Evolutionary conservation across 2,888 invertebrate species (phyloP).

Genomic region (Dasysyrphus tricinctus): DNA sequence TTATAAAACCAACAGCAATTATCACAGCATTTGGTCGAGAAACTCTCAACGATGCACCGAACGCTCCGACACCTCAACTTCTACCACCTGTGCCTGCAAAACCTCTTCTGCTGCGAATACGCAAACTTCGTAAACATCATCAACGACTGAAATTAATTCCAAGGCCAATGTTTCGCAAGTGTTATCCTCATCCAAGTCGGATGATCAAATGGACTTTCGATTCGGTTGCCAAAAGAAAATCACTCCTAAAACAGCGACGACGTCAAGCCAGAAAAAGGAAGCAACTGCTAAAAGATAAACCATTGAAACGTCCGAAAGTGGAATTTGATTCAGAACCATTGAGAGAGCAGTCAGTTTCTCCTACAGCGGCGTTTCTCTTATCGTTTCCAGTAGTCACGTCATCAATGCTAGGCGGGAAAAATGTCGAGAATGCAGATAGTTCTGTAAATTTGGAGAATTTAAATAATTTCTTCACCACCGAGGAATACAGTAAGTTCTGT

Average conservation of each 20-base stretch:
- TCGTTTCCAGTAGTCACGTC: slow-evolving; percentile 87
- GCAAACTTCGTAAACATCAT: slow-evolving; percentile 12
- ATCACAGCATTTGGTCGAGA: slow-evolving; percentile 41
- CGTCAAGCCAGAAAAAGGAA: background rate
- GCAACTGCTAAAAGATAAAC: background rate
- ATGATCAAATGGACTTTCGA: slow-evolving; percentile 28
- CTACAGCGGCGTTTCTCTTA: slow-evolving; percentile 87
- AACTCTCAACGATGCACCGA: background rate
- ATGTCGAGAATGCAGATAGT: slow-evolving; percentile 81
- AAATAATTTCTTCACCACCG: slow-evolving; percentile 76
- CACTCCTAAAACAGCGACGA: background rate
- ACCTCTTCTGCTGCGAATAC: slow-evolving; percentile 45
- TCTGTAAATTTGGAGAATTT: slow-evolving; percentile 76
- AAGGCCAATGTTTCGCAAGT: slow-evolving; percentile 47
- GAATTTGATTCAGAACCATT: slow-evolving; percentile 85
- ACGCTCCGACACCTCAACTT: slow-evolving; percentile 13
- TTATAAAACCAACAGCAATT: slow-evolving; percentile 33
- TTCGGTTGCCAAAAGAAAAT: background rate
- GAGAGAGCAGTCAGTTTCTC: slow-evolving; percentile 86
- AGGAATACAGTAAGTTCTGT: slow-evolving; percentile 76
- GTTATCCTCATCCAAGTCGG: slow-evolving; percentile 55
- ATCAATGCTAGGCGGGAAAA: slow-evolving; percentile 82
- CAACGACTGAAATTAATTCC: slow-evolving; percentile 20
- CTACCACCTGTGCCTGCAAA: slow-evolving; percentile 30
- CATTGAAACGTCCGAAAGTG: slow-evolving; percentile 79